phyloP scores from a whole-genome alignment of 2,888 invertebrate species.

The Omphaloscelis lunosa region DNA sequence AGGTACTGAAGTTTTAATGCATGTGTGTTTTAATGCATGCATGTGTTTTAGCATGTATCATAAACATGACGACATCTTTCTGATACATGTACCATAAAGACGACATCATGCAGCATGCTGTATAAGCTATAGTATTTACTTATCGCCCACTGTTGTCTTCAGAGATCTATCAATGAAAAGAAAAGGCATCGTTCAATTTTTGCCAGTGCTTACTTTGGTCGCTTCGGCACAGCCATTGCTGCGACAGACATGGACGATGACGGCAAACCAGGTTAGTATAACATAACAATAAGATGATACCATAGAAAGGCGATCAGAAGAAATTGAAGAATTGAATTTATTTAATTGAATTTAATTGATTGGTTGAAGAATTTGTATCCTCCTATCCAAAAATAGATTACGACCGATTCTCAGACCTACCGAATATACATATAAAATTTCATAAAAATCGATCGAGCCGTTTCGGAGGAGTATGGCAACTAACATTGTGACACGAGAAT shows the following conservation, averaged over 20 bases:
- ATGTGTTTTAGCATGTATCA: background rate
- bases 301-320: background rate
- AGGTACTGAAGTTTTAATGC: background rate
- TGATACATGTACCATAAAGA: background rate
- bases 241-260: conserved; percentile 59
- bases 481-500: too few species aligned
- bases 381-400: too few species aligned
- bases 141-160: background rate
- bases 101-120: background rate
- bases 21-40: too few species aligned
- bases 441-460: too few species aligned
- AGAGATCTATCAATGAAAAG: conserved; percentile 35
- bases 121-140: background rate
- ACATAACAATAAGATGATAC: background rate
- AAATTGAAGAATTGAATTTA: background rate
- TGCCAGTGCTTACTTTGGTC: conserved; percentile 36
- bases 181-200: conserved; percentile 43
- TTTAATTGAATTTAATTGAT: too few species aligned
- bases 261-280: conserved; percentile 46
- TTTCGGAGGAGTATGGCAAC: too few species aligned
- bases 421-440: too few species aligned
- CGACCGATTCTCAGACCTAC: too few species aligned
- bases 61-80: background rate
- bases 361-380: too few species aligned
- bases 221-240: conserved; percentile 59